Evolutionary conservation across 2,888 invertebrate genomes (phyloP).

Genomic region (Drosophila quinaria): DNA sequence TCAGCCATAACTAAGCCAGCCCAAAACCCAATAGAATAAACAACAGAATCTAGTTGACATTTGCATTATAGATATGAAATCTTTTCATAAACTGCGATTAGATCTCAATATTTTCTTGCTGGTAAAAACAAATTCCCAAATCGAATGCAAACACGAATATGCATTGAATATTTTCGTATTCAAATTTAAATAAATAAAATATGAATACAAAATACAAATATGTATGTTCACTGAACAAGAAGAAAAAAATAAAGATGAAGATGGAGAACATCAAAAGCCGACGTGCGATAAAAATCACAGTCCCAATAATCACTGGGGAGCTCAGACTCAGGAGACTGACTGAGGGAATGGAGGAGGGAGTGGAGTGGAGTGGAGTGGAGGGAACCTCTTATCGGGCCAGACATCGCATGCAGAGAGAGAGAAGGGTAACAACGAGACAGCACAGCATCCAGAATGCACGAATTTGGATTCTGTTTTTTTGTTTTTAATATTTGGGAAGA

Average conservation of each 20-base stretch:
- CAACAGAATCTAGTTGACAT: conserved; percentile 55
- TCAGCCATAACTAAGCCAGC: conserved; percentile 8
- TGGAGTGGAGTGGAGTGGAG: neutral
- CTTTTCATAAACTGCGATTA: conserved; percentile 68
- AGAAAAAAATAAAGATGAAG: neutral
- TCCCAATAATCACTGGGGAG: conserved; percentile 63
- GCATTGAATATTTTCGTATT: conserved; percentile 55
- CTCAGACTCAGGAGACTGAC: conserved; percentile 6
- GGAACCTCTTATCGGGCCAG: conserved; percentile 39
- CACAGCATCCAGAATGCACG: conserved; percentile 22
- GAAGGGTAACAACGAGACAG: conserved; percentile 17
- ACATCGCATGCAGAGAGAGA: conserved; percentile 32
- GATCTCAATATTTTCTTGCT: conserved; percentile 50
- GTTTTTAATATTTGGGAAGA: conserved; percentile 9
- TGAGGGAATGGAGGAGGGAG: too few species aligned
- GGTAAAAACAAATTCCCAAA: conserved; percentile 64
- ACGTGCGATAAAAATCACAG: conserved; percentile 69
- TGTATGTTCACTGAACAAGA: conserved; percentile 33
- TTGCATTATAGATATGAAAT: conserved; percentile 54
- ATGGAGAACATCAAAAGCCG: conserved; percentile 66
- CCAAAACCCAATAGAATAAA: conserved; percentile 34
- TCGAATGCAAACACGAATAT: conserved; percentile 67
- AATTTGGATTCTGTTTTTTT: conserved; percentile 29
- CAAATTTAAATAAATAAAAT: conserved; percentile 74
- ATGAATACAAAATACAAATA: conserved; percentile 54